Evolutionary conservation across 92 coral and sea anemone genomes (phyloP).

Genomic region (Palythoa heliodiscus): DNA sequence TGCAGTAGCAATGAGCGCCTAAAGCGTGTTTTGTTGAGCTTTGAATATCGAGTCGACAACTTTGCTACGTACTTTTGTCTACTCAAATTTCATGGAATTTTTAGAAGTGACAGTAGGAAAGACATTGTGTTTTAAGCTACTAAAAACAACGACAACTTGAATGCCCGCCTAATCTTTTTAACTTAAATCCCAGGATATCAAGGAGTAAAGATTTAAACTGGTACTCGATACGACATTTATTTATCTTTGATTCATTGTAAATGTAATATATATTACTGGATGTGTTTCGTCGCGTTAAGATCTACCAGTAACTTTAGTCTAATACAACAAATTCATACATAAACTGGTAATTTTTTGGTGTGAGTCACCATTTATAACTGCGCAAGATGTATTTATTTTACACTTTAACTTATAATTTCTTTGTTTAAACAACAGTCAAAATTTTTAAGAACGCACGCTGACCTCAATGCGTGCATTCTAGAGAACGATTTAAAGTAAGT

Average conservation of each 20-base stretch:
- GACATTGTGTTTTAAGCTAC: too few relatives aligned
- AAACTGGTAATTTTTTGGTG: slow-evolving; percentile 12
- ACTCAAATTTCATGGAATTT: too few relatives aligned
- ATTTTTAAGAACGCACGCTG: slow-evolving; percentile 6
- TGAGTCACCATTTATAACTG: slow-evolving; percentile 21
- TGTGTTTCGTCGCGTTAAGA: slow-evolving; percentile 7
- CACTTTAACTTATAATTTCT: slow-evolving; percentile 37
- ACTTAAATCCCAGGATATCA: too few relatives aligned
- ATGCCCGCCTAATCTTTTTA: too few relatives aligned
- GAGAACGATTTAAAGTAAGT: background rate
- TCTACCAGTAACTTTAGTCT: slow-evolving; percentile 24
- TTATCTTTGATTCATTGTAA: slow-evolving; percentile 38
- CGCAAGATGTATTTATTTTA: slow-evolving; percentile 17
- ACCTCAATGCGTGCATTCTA: slow-evolving; percentile 6
- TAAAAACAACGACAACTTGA: too few relatives aligned
- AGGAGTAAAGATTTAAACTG: too few relatives aligned
- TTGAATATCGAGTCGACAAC: too few relatives aligned
- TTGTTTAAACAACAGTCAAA: slow-evolving; percentile 3
- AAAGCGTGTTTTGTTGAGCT: too few relatives aligned
- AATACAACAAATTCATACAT: slow-evolving; percentile 16
- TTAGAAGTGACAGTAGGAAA: too few relatives aligned
- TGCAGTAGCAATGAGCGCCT: too few relatives aligned
- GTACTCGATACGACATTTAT: slow-evolving; percentile 2
- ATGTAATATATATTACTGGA: slow-evolving; percentile 44
- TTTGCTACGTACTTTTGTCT: too few relatives aligned